Evolutionary conservation across 2,113 vertebrate species (phyloP).

Genomic region (Rissa tridactyla): DNA sequence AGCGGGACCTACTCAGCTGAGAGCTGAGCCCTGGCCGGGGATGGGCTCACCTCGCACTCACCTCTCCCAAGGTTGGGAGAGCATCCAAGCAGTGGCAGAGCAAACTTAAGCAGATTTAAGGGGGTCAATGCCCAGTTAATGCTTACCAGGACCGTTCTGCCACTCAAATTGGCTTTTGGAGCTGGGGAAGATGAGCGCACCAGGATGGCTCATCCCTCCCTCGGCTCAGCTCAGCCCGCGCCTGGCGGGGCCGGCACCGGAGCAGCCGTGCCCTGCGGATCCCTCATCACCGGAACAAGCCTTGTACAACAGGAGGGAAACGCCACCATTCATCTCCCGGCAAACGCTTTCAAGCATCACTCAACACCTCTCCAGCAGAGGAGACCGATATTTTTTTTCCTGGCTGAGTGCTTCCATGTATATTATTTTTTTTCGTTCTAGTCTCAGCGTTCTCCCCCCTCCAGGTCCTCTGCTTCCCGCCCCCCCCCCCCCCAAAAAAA

Average conservation of each 20-base stretch:
- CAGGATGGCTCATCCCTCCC: background rate
- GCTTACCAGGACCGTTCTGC: background rate
- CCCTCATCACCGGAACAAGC: background rate
- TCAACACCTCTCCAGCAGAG: background rate
- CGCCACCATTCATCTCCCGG: background rate
- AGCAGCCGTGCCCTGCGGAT: accelerated
- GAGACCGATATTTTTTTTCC: background rate
- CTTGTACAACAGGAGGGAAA: background rate
- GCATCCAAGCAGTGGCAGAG: background rate
- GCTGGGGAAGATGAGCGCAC: background rate
- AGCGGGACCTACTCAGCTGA: background rate
- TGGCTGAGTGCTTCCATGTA: background rate
- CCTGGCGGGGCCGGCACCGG: background rate
- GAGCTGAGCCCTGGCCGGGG: background rate
- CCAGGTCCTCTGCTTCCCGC: background rate
- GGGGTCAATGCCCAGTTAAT: background rate
- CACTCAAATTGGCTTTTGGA: background rate
- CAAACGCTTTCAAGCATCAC: constrained; percentile 10
- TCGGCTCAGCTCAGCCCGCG: background rate
- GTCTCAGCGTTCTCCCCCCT: background rate
- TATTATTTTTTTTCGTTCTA: background rate
- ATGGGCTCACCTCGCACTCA: background rate
- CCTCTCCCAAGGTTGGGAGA: background rate
- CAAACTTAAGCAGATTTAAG: background rate
- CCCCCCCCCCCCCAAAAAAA: background rate